Evolutionary conservation across 2,113 vertebrate genomes (phyloP), one percentile per base, ranked within the genome.

Genomic region (Scopus umbretta): DNA sequence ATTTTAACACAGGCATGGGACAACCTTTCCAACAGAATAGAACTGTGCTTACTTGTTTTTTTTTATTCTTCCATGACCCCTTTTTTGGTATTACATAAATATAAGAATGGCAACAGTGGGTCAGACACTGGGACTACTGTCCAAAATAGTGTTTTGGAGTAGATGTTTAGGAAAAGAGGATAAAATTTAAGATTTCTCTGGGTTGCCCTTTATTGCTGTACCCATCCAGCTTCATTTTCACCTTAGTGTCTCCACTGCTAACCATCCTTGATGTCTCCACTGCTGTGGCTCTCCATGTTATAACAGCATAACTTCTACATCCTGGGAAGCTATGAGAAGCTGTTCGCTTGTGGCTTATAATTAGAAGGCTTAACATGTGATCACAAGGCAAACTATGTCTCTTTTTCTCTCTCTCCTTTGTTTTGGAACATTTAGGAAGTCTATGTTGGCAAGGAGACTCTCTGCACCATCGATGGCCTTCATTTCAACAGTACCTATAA

Each of bases 401-500:
- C 38, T 81, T 29, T 61, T 61, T 78, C 17, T 88, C 23, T 74
- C 30, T 16, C 10, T 26, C 16, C 4, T 18, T 26, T 61, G 61
- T 40, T 26, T 36, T 7, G 1, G 14, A 22, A 80, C 82, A 58
- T 94, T 45, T 95, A 99, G 99, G 99, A 99, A 94, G 99, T 99
- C 4, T 99, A 99, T 13, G 99, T 99, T 40, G 99, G 99, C 88
- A 99, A 99, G 98, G 99, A 99, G 98, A 99, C 99, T 1, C 98
- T 99, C 90, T 99, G 99, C 86, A 99, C 99, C 23, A 99, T 99
- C 5, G 99, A 99, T 1, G 99, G 99, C 36, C 99, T 99, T 91
- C 99, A 99, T 92, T 99, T 99, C 95, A 99, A 99, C 97, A 99
- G 99, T 96, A 99, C 99, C 50, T 99, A 99, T 90, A 99, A 99